Evolutionary conservation across 23 tunicate genomes (phyloP), one percentile per base, ranked within the genome.

Genomic region (Styela plicata): DNA sequence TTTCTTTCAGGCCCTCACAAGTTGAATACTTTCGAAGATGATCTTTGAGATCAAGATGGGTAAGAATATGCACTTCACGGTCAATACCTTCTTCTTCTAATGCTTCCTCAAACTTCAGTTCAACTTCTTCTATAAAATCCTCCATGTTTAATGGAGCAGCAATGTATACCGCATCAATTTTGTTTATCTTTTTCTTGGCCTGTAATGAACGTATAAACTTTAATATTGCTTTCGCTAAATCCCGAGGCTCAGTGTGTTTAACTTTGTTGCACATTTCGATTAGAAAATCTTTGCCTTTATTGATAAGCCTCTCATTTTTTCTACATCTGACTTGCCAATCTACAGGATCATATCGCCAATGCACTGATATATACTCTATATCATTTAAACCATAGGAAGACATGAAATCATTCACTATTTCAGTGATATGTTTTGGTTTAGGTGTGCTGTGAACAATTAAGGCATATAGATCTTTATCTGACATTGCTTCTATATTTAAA

Each of bases 261-360:
- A 82, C 20, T 44, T 37, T 64, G 36, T 73, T 24, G 66, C 90
- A 87, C 82, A 87, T 81, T 35, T 34, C 52, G 19, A 35, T 33
- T 31, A 73, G 13, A 34, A 31, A 34, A 16, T 1, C 78, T 73
- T 35, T 73, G 30, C 24, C 24, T 67, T 22, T 67, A 19, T 29
- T 67, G 22, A 67, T 27, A 18, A 67, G 71, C 27, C 78, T 73
- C 16, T 35, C 78, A 16, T 35, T 27, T 73, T 33, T 31, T 17
- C 27, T 18, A 33, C 78, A 73, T 35, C 91, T 35, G 16, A 76
- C 31, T 83, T 83, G 85, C 93, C 93, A 88, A 36, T 83, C 93
- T 17, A 68, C 71, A 25, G 69, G 80, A 83, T 88, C 87, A 79
- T 34, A 83, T 74, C 93, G 77, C 84, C 86, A 88, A 71, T 83